Evolutionary conservation across 1,140 invertebrate genomes (phyloP).

Genomic region (Gyrodactylus salaris): DNA sequence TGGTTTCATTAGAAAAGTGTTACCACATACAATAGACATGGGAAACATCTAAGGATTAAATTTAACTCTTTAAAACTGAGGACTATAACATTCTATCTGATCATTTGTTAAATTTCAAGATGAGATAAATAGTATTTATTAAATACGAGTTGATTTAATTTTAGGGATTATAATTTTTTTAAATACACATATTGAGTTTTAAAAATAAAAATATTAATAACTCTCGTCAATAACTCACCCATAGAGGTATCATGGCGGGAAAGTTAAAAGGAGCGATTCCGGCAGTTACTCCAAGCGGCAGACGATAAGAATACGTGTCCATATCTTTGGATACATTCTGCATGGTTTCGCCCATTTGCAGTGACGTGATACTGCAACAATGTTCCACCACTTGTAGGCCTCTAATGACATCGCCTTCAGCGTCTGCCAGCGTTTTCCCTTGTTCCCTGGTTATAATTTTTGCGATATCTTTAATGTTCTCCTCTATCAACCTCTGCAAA

Average conservation of each 20-base stretch:
- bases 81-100: too few species aligned
- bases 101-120: too few species aligned
- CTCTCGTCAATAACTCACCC: slow-evolving; percentile 32
- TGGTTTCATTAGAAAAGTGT: slow-evolving; percentile 39
- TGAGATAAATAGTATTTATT: too few species aligned
- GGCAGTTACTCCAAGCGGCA: slow-evolving; percentile 53
- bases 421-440: slow-evolving; percentile 79
- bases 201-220: too few species aligned
- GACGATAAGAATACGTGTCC: slow-evolving; percentile 35
- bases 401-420: slow-evolving; percentile 79
- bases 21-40: slow-evolving; percentile 54
- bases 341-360: slow-evolving; percentile 64
- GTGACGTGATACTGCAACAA: slow-evolving; percentile 53
- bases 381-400: slow-evolving; percentile 78
- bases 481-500: slow-evolving; percentile 38
- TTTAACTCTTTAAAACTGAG: too few species aligned
- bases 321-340: slow-evolving; percentile 53
- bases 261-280: slow-evolving; percentile 49
- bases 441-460: slow-evolving; percentile 71
- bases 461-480: slow-evolving; percentile 48
- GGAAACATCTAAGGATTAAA: slow-evolving; percentile 44
- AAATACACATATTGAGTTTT: too few species aligned
- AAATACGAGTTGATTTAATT: too few species aligned
- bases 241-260: slow-evolving; percentile 94
- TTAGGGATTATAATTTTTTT: too few species aligned